These are phyloP conservation scores for Scaptomyza montana DNA, from an alignment of 1,140 invertebrate genomes.

Conservation along the genomic window DNA sequence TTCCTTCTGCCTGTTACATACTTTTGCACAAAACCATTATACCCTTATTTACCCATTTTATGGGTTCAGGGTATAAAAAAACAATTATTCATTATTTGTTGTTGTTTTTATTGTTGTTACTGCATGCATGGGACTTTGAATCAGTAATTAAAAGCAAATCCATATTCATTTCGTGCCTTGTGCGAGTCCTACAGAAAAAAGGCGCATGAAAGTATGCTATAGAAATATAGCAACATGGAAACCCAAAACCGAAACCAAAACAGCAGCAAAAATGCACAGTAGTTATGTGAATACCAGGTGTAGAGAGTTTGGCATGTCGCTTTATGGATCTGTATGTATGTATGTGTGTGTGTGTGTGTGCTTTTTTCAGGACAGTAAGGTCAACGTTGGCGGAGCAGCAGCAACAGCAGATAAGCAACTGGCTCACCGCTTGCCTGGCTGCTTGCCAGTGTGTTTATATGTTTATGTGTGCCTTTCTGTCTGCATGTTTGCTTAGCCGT, in stretches of 20 bases:
- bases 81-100: slow-evolving; percentile 27
- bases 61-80: too few relatives aligned
- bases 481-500: slow-evolving; percentile 61
- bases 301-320: slow-evolving; percentile 5
- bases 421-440: slow-evolving; percentile 20
- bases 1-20: too few relatives aligned
- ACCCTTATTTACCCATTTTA: too few relatives aligned
- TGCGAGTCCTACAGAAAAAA: background rate
- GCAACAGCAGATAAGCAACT: slow-evolving; percentile 52
- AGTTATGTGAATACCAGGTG: slow-evolving; percentile 16
- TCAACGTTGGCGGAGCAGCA: slow-evolving; percentile 45
- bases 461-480: slow-evolving; percentile 17
- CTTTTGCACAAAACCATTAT: too few relatives aligned
- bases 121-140: slow-evolving; percentile 22
- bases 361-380: slow-evolving; percentile 56
- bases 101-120: slow-evolving; percentile 1
- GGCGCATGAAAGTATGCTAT: slow-evolving; percentile 49
- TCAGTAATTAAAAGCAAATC: slow-evolving; percentile 78
- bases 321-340: background rate
- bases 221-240: background rate
- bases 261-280: background rate
- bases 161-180: slow-evolving; percentile 73
- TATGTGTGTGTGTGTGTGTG: slow-evolving; percentile 46
- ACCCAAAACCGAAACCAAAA: background rate
- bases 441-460: slow-evolving; percentile 30